phyloP scores from a whole-genome alignment of 2,888 invertebrate genomes.

The Hydraecia micacea region DNA sequence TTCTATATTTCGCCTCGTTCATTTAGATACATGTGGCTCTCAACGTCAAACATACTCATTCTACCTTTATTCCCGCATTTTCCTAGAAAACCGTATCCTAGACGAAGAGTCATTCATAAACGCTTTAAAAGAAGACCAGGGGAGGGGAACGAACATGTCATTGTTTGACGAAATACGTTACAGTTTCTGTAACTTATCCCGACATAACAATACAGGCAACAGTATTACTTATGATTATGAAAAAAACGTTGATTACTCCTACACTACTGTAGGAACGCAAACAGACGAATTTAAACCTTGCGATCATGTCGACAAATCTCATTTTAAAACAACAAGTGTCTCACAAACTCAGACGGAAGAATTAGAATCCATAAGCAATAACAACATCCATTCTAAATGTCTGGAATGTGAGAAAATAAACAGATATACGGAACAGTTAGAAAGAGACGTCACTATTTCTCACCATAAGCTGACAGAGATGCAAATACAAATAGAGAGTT shows the following conservation, averaged over 20 bases:
- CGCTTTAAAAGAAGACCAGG: constrained; percentile 81
- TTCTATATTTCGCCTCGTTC: background rate
- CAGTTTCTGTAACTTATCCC: constrained; percentile 81
- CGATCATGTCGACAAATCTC: constrained; percentile 34
- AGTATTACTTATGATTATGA: constrained; percentile 58
- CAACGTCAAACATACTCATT: constrained; percentile 24
- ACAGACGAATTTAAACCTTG: constrained; percentile 46
- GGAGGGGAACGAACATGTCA: constrained; percentile 83
- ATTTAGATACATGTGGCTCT: background rate
- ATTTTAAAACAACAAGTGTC: constrained; percentile 20
- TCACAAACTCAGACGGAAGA: constrained; percentile 70
- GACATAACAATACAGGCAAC: constrained; percentile 70
- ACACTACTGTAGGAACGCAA: constrained; percentile 67
- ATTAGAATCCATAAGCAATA: constrained; percentile 60
- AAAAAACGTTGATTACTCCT: constrained; percentile 57
- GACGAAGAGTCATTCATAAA: constrained; percentile 84
- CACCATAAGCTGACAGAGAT: constrained; percentile 72
- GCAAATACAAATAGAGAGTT: constrained; percentile 74
- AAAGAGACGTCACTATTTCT: constrained; percentile 73
- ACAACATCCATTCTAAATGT: constrained; percentile 73
- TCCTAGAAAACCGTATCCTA: constrained; percentile 81
- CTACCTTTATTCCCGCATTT: constrained; percentile 51
- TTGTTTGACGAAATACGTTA: constrained; percentile 85
- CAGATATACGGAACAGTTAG: constrained; percentile 72
- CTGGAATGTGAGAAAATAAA: constrained; percentile 75